Conservation (phyloP, 2,888 invertebrate genomes). For the Drosophila anomelani region DNA sequence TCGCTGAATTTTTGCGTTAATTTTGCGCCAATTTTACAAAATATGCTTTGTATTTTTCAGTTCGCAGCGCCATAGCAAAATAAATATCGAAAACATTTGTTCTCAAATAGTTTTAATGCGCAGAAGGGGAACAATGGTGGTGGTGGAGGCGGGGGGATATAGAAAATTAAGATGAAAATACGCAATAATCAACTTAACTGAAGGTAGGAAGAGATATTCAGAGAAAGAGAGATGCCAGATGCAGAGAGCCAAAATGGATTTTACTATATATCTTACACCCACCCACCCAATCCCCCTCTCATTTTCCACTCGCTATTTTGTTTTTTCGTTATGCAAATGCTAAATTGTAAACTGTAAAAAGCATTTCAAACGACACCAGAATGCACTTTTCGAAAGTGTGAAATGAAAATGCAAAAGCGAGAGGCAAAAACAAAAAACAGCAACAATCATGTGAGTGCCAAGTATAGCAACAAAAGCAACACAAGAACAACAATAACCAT, state of each 20-base stretch:
- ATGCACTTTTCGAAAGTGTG: slow-evolving; percentile 67
- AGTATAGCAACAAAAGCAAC: slow-evolving; percentile 1
- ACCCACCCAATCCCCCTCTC: slow-evolving; percentile 1
- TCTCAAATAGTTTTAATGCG: slow-evolving; percentile 29
- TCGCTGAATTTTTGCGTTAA: slow-evolving; percentile 59
- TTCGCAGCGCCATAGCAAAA: slow-evolving; percentile 17
- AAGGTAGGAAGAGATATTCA: slow-evolving; percentile 6
- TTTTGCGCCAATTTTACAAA: slow-evolving; percentile 70
- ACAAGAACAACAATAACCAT: slow-evolving; percentile 4
- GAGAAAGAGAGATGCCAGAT: slow-evolving; percentile 20
- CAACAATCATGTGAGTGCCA: slow-evolving; percentile 61
- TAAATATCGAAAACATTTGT: slow-evolving; percentile 43
- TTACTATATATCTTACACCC: background rate
- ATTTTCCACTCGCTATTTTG: slow-evolving; percentile 16
- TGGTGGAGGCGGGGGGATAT: background rate
- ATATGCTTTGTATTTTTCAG: slow-evolving; percentile 53
- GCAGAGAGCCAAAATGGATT: slow-evolving; percentile 7
- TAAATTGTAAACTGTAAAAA: slow-evolving; percentile 34
- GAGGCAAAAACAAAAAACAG: slow-evolving; percentile 27
- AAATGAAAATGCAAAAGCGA: slow-evolving; percentile 49
- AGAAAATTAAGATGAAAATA: slow-evolving; percentile 63
- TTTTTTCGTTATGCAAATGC: slow-evolving; percentile 68
- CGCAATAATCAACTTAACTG: slow-evolving; percentile 50
- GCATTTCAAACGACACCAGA: slow-evolving; percentile 35
- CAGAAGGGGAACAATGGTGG: background rate